Conservation (phyloP, 2,888 invertebrate species). For the Rambutsinella grinnellia region DNA sequence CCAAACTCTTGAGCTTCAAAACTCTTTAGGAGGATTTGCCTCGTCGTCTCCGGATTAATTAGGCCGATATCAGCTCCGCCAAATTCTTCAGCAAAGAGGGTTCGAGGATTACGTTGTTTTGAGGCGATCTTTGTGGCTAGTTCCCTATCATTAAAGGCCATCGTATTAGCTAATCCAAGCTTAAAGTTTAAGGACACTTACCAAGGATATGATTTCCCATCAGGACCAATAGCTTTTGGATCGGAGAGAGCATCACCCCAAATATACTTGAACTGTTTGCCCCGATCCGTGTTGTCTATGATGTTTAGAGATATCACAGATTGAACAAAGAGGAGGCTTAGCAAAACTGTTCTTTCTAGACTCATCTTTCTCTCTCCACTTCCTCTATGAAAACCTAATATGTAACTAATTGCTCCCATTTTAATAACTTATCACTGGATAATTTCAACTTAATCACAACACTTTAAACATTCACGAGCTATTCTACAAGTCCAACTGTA, state of each 20-base stretch:
- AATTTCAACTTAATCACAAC: too few relatives aligned
- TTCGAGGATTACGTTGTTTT: constrained; percentile 59
- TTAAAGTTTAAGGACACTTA: constrained; percentile 67
- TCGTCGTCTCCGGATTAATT: constrained; percentile 43
- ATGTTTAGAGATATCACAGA: constrained; percentile 14
- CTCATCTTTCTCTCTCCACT: constrained; percentile 2
- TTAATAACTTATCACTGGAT: too few relatives aligned
- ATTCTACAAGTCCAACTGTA: too few relatives aligned
- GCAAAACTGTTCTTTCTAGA: constrained; percentile 25
- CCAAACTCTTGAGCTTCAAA: constrained; percentile 49
- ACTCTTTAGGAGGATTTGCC: constrained; percentile 39
- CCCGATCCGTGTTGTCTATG: constrained; percentile 10
- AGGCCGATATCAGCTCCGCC: constrained; percentile 44
- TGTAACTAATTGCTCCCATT: constrained; percentile 26
- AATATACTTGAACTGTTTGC: constrained; percentile 88
- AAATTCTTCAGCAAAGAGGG: constrained; percentile 48
- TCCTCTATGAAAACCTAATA: not conserved
- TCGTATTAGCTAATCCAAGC: too few relatives aligned
- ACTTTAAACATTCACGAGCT: too few relatives aligned
- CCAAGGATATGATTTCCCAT: constrained; percentile 87
- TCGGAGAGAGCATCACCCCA: constrained; percentile 90
- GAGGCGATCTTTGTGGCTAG: constrained; percentile 59
- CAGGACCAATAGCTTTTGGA: constrained; percentile 82
- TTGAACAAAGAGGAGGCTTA: constrained; percentile 26
- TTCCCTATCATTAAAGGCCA: too few relatives aligned